Base-by-base conservation (phyloP, 2,888 invertebrate genomes). In the Eupithecia inturbata region DNA sequence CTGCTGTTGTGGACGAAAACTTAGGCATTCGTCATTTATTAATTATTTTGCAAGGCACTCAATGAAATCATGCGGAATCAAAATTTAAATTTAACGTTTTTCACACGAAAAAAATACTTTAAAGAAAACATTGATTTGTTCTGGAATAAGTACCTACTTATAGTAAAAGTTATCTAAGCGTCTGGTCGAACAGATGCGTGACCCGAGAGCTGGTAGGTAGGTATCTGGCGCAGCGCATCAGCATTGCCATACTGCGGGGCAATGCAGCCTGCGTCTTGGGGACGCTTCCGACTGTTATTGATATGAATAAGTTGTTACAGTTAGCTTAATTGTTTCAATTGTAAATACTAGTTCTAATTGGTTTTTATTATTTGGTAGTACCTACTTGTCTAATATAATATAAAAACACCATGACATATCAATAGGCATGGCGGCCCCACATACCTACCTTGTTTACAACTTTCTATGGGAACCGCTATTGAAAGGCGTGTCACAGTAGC, bases 381-480 rank as follows among this genome's bases (percentile, higher is more conserved):
- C 14, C 41, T 41, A 45, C 45, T 45, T 45, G 2, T 49, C n/a
- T 22, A 22, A 22, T n/a, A 49, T 3, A n/a, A 53, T 22, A 62
- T 62, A 19, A 62, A 64, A 39, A 75, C 26, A 14, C 76, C 75
- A 67, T 73, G 73, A 68, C 73, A 72, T 69, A 63, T 69, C 71
- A 69, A 62, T 63, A 71, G 41, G 67, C 36, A 73, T 67, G 31
- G 36, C 57, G 69, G 53, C 63, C 39, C 26, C 67, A 49, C 67
- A 53, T 66, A 72, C 68, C 31, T 31, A 31, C 31, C 31, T 82
- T 89, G 89, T 90, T 91, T 88, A 90, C 88, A 88, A 91, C 89
- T 92, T 90, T 91, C 91, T 88, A 91, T 91, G 91, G 86, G 91
- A 91, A 90, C 84, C 78, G 70, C 83, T 81, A 90, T 90, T 91